Conservation (phyloP, 1,140 invertebrate species). For the Temnothorax nylanderi region DNA sequence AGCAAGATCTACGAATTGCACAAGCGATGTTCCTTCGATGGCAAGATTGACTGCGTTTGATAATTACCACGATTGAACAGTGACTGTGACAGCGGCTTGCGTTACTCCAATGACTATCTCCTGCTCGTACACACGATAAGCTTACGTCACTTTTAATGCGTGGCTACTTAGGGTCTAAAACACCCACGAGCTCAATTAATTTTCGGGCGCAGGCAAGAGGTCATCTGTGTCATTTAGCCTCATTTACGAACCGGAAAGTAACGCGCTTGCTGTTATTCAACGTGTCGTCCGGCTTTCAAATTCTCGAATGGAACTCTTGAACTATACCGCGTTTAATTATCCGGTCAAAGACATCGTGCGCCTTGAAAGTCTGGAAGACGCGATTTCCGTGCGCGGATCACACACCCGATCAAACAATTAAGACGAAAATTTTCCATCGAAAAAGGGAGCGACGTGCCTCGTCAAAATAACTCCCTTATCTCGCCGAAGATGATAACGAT, state of each 20-base stretch:
- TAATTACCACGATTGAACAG: conserved; percentile 35
- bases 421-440: background rate
- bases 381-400: background rate
- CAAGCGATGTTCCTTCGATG: conserved; percentile 39
- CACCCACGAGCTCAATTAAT: conserved; percentile 29
- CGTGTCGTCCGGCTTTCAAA: background rate
- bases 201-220: conserved; percentile 24
- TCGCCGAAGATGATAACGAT: background rate
- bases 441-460: background rate
- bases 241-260: conserved; percentile 4
- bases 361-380: background rate
- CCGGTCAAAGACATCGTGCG: background rate
- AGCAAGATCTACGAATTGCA: conserved; percentile 47
- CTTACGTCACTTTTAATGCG: conserved; percentile 46
- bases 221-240: conserved; percentile 24
- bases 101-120: conserved; percentile 11
- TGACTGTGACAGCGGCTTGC: background rate
- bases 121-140: conserved; percentile 9
- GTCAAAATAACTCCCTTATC: background rate
- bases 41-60: background rate
- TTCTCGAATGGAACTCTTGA: conserved; percentile 2
- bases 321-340: background rate
- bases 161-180: conserved; percentile 21
- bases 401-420: background rate
- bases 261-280: background rate